Percentiles rank a stretch among this genome's conserved stretches.
phyloP scores from a whole-genome alignment of 2,797 vertebrate species.

The Eulemur coronatus region DNA sequence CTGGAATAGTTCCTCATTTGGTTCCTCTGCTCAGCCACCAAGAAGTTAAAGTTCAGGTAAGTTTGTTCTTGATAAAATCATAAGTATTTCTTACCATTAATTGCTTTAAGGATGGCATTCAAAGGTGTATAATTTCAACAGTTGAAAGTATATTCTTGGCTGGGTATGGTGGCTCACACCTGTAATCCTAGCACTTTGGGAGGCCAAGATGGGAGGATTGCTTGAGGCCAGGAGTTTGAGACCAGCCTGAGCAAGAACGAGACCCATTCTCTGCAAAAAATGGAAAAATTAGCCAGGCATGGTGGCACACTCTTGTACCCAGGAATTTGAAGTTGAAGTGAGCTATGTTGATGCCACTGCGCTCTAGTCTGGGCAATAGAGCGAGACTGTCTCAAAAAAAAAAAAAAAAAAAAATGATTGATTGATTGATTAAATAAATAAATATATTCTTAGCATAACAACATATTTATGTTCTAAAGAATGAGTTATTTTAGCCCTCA shows the following conservation, averaged over 20 bases:
- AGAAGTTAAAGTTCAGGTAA: conserved; percentile 99
- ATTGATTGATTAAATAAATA: no score
- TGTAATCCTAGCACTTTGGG: neutral
- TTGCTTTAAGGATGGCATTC: conserved; percentile 19
- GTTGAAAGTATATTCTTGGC: neutral
- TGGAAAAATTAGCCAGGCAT: neutral
- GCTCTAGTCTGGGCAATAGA: neutral
- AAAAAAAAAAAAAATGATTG: no score
- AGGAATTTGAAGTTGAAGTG: neutral
- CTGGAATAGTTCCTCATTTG: conserved; percentile 96
- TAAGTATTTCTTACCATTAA: conserved; percentile 10
- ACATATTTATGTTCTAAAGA: neutral
- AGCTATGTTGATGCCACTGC: neutral
- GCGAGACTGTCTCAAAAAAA: neutral
- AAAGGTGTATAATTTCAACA: neutral
- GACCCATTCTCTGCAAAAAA: neutral
- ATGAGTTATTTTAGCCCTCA: neutral
- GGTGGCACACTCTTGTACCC: neutral
- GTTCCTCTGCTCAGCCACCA: conserved; percentile 99
- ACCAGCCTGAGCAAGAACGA: neutral
- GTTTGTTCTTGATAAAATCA: conserved; percentile 44
- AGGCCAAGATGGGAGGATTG: neutral
- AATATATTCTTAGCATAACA: neutral
- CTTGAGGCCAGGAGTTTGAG: neutral
- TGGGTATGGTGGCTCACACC: no score